phyloP scores from a whole-genome alignment of 2,797 vertebrate species.

The Chelon auratus region DNA sequence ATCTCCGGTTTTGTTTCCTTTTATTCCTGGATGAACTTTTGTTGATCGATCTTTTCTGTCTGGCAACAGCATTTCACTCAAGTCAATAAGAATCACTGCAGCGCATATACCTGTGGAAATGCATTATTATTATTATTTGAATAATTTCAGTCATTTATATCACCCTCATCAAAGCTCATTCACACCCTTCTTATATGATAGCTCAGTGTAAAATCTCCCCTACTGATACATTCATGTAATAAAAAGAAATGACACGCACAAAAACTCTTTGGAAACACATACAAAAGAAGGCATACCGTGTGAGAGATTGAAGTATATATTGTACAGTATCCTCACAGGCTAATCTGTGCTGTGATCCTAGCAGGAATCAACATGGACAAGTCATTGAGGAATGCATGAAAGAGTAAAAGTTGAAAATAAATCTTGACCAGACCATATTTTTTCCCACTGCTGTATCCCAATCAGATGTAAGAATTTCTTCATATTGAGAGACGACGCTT shows the following conservation, averaged over 20 bases:
- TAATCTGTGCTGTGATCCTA: neutral
- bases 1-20: neutral
- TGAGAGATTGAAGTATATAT: constrained; percentile 29
- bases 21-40: constrained; percentile 35
- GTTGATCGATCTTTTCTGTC: constrained; percentile 25
- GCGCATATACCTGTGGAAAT: constrained; percentile 1
- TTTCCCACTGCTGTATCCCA: neutral
- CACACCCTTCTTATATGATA: constrained; percentile 19
- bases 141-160: constrained; percentile 17
- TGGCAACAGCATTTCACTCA: constrained; percentile 25
- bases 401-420: neutral
- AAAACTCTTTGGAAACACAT: constrained; percentile 47
- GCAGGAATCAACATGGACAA: neutral
- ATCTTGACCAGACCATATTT: neutral
- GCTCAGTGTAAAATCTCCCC: constrained; percentile 6
- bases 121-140: constrained; percentile 16
- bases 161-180: neutral
- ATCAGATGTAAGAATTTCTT: constrained; percentile 5
- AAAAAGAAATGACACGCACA: constrained; percentile 27
- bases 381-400: neutral
- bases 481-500: neutral
- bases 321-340: constrained; percentile 14
- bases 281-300: constrained; percentile 43
- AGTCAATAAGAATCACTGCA: constrained; percentile 10
- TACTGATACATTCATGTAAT: constrained; percentile 47